Evolutionary conservation across 2,113 vertebrate genomes (phyloP).

Genomic region (Sander vitreus): DNA sequence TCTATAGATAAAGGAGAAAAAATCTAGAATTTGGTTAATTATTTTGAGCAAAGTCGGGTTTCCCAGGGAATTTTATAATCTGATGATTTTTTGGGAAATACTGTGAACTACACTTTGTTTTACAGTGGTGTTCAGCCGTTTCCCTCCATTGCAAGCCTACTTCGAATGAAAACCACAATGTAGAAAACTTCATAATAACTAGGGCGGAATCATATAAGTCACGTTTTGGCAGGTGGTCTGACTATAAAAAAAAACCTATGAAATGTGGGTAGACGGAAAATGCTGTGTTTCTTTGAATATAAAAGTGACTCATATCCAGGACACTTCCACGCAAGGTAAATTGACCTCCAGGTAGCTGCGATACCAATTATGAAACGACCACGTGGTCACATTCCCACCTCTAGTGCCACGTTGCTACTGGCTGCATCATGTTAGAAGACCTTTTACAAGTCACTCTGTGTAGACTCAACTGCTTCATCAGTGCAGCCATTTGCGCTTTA

Average conservation of each 20-base stretch:
- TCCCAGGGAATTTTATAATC: neutral
- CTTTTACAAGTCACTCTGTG: neutral
- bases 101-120: neutral
- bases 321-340: neutral
- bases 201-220: neutral
- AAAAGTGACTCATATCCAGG: neutral
- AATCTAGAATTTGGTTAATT: neutral
- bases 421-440: neutral
- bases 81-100: neutral
- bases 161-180: neutral
- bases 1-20: too few relatives aligned
- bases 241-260: neutral
- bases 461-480: neutral
- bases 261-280: neutral
- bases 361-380: slow-evolving; percentile 39
- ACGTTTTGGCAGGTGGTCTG: neutral
- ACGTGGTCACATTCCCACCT: neutral
- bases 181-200: neutral
- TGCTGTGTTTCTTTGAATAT: slow-evolving; percentile 3
- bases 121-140: neutral
- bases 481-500: slow-evolving; percentile 26
- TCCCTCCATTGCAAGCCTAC: neutral
- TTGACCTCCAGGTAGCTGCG: neutral
- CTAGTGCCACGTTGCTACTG: neutral
- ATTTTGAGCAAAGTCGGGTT: neutral